Evolutionary conservation across 2,113 vertebrate genomes (phyloP), one percentile per base, ranked within the genome.

Genomic region (Varanus komodoensis): DNA sequence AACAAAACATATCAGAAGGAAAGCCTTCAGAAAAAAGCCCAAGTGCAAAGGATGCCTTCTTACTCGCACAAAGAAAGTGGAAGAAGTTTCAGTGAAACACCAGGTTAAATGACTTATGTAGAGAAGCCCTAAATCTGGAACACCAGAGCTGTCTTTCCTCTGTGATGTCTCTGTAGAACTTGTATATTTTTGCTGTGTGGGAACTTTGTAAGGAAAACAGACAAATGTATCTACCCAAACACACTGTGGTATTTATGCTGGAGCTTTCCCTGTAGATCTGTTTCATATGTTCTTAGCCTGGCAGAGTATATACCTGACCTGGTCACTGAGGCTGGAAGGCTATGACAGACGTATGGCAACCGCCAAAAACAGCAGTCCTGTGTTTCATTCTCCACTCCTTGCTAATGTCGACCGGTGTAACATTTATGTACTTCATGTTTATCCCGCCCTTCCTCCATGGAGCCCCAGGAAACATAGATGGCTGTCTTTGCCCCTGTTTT

Each of bases 131-230:
- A 81, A 75, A 48, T 68, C 48, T 64, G 88, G 64, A 7, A 44
- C 9, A 80, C 57, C 6, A 54, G 74, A 79, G 88, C 25, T n/a
- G 34, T 86, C 34, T 82, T 68, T 44, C 67, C 29, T 81, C 17
- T 21, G 27, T 80, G 54, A 71, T 84, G 52, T 91, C 57, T 69
- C 32, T 71, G 48, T 52, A 87, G 68, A 87, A 57, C 44, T 83
- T 38, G 29, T 50, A 73, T 88, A 67, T 86, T 91, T 89, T 85
- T 86, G 52, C 57, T 89, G 69, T 75, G 69, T 89, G 91, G 84
- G 91, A 92, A 92, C 75, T 67, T 82, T 57, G 54, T 57, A 84
- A 89, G 75, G 68, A 89, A 87, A 92, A 86, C 38, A 89, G 90
- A 88, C 74, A 82, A 78, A 73, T 11, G 69, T 85, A 89, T 82